Evolutionary conservation across 2,113 vertebrate species (phyloP), one percentile per base, ranked within the genome.

Genomic region (Lophura nycthemera): DNA sequence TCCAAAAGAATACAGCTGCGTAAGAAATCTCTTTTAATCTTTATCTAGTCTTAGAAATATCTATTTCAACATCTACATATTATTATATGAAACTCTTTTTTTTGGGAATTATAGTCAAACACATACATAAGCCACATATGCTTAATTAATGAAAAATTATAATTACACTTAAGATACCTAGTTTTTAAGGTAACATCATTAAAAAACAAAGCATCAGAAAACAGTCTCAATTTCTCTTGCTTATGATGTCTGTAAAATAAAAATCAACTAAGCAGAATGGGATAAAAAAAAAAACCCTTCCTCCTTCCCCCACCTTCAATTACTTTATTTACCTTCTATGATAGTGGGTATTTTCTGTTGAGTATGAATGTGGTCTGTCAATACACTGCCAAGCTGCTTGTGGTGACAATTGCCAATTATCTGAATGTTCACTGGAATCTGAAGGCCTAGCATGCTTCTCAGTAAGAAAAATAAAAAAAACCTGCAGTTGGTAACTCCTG

Each of bases 331-430:
- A 99, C 98, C 98, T 98, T 92, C 38, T 91, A 43, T 32, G 94
- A 92, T 78, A 90, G 12, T 83, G 43, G 22, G 54, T 78, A 57
- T 91, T 95, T 96, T 96, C 94, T 54, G 85, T 83, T 47, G 95
- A 97, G 73, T 85, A 82, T 48, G 63, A 47, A 74, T 95, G 84
- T 92, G 96, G 76, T 91, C 88, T 94, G 61, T 96, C 88, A 97
- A 93, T 78, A 84, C 77, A 88, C 27, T 90, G 82, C 97, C 98
- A 98, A 88, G 97, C 97, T 93, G 98, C 97, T 79, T 96, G 97
- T 34, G 97, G 96, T 61, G 77, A 95, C 93, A 79, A 70, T 57
- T 64, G 86, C 40, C 96, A 93, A 52, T 65, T 76, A 90, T 95
- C 42, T 75, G 96, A 92, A 64, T 52, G 56, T 52, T 89, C 95